A percentile compares a stretch with the other conserved stretches of the same genome.
phyloP scores from a whole-genome alignment of 2,888 invertebrate genomes.

The Andrena trimmerana region DNA sequence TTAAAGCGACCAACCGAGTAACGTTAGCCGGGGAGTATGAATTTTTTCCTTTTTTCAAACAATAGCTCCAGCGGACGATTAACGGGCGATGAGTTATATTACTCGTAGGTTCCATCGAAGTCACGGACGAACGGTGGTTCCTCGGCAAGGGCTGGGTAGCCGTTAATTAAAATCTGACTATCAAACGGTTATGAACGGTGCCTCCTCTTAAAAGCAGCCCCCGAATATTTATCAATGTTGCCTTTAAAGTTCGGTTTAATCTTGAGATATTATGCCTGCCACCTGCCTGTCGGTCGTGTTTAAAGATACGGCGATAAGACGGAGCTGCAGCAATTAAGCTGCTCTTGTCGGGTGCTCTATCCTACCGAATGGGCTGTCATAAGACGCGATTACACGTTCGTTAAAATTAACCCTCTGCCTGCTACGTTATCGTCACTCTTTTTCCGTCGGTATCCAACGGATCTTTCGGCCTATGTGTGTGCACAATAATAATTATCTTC shows the following conservation, averaged over 20 bases:
- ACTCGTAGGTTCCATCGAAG: not conserved
- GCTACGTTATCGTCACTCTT: not conserved
- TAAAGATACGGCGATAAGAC: constrained; percentile 41
- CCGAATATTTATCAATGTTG: constrained; percentile 13
- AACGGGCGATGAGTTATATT: not conserved
- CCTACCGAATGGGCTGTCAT: constrained; percentile 30
- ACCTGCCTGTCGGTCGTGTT: constrained; percentile 36
- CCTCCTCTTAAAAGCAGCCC: constrained; percentile 2
- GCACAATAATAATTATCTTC: not conserved
- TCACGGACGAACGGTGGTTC: not conserved
- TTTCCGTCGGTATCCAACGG: no score
- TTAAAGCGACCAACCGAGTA: not conserved
- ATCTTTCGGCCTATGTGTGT: no score
- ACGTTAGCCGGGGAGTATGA: not conserved
- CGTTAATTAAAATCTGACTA: constrained; percentile 40
- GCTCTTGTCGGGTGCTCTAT: constrained; percentile 30
- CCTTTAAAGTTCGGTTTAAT: constrained; percentile 41
- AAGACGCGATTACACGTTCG: constrained; percentile 43
- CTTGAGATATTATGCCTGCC: constrained; percentile 39
- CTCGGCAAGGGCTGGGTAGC: not conserved
- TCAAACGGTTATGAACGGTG: not conserved
- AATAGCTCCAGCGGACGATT: not conserved
- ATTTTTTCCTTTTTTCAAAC: not conserved
- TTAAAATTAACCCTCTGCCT: constrained; percentile 29
- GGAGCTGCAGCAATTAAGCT: constrained; percentile 36